phyloP scores from a whole-genome alignment of 2,888 invertebrate species.

The Unio pictorum region DNA sequence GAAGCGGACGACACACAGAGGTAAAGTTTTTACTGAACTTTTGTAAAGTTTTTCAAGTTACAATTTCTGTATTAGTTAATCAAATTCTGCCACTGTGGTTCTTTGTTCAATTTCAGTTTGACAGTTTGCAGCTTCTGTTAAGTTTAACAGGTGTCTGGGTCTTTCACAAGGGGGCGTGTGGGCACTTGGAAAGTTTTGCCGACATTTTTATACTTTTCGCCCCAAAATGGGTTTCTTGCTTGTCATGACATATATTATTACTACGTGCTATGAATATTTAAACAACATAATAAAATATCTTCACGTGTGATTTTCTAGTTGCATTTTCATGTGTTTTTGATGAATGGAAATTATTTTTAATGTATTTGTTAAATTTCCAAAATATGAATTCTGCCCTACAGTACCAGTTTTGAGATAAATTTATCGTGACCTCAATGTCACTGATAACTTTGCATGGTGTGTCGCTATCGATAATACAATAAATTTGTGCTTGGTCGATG shows the following conservation, averaged over 20 bases:
- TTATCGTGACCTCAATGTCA: no score
- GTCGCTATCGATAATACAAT: no score
- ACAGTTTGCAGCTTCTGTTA: slow-evolving; percentile 1
- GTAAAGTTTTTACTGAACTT: slow-evolving; percentile 1
- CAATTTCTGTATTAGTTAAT: slow-evolving; percentile 3
- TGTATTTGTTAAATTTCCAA: no score
- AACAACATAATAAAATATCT: slow-evolving; percentile 9
- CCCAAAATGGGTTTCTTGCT: slow-evolving; percentile 35
- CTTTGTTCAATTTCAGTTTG: background rate
- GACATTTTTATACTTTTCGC: slow-evolving; percentile 40
- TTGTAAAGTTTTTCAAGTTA: slow-evolving; percentile 2
- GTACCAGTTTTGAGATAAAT: no score
- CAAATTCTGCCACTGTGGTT: slow-evolving; percentile 3
- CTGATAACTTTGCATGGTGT: no score
- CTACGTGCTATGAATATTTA: no score
- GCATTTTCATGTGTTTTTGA: no score
- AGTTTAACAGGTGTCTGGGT: no score
- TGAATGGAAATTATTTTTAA: no score
- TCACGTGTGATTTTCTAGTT: background rate
- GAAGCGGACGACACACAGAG: background rate
- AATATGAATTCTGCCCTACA: no score
- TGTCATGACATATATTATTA: background rate
- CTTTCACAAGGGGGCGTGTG: slow-evolving; percentile 3
- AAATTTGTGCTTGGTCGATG: no score
- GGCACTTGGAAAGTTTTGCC: slow-evolving; percentile 18